Base-by-base conservation (phyloP, 2,888 invertebrate species). In the Ditula angustiorana region DNA sequence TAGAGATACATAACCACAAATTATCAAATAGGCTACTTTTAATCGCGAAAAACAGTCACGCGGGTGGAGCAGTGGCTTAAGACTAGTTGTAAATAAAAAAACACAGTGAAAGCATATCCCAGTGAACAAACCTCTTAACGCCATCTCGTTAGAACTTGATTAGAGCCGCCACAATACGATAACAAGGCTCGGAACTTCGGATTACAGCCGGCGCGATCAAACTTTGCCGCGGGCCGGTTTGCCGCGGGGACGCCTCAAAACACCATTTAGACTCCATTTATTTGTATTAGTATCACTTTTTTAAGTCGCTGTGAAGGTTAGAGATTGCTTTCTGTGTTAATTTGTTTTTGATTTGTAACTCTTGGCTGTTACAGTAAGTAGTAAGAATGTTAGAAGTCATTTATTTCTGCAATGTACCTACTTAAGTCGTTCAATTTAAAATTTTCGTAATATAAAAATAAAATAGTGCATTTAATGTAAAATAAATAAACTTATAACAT, bases 91-190 rank as follows among this genome's bases (percentile, higher is more conserved):
- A n/a, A n/a, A n/a, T n/a, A n/a, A n/a, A n/a, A n/a, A n/a, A n/a
- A n/a, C n/a, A n/a, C n/a, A n/a, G n/a, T n/a, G n/a, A n/a, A n/a
- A n/a, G n/a, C n/a, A n/a, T n/a, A n/a, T n/a, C 3, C 13, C 68
- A 71, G 67, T 79, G 74, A 77, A 66, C 61, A 73, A 21, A 59
- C 70, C 53, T 67, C 75, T 52, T 73, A 67, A 65, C 61, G 57
- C 46, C 75, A 78, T 76, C 81, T 86, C 82, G 82, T 87, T 85
- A 85, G 79, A 82, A 82, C 74, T 83, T 85, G 85, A 86, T 87
- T 86, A 84, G 80, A 80, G 77, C 74, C 74, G 69, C 80, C 81
- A 80, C 83, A 85, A 79, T 80, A 77, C 77, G 80, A 85, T 80
- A 80, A 78, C 77, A 75, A 79, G 75, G 19, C 68, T 67, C 67